These are phyloP conservation scores for Dynastes hyllus DNA, from an alignment of 2,888 invertebrate genomes.

Conservation along the genomic window DNA sequence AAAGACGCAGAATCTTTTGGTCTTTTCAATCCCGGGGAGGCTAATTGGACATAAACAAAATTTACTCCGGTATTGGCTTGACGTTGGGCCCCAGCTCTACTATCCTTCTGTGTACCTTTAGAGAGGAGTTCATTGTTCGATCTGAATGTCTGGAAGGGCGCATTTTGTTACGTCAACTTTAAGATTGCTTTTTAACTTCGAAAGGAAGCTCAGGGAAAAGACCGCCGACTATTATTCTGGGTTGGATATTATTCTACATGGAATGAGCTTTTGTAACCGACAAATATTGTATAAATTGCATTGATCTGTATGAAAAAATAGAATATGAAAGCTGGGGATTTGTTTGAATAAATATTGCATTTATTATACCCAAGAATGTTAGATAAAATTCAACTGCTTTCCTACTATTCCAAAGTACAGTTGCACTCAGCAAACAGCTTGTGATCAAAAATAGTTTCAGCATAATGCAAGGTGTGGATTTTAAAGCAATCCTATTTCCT, in stretches of 20 bases:
- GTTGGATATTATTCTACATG: slow-evolving; percentile 28
- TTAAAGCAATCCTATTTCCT: too few species aligned
- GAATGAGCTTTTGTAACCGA: slow-evolving; percentile 7
- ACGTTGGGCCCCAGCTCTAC: background rate
- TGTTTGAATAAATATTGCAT: too few species aligned
- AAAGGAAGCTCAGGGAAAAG: background rate
- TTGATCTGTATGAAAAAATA: background rate
- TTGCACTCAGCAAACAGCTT: too few species aligned
- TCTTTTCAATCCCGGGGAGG: slow-evolving; percentile 26
- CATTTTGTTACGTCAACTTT: slow-evolving; percentile 30
- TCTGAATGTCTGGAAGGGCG: background rate
- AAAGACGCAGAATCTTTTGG: slow-evolving; percentile 7
- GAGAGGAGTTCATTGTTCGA: slow-evolving; percentile 18
- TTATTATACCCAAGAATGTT: too few species aligned
- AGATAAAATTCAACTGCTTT: too few species aligned
- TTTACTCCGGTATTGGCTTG: slow-evolving; percentile 17
- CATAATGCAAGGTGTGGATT: too few species aligned
- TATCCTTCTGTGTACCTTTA: background rate
- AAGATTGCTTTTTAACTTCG: slow-evolving; percentile 2
- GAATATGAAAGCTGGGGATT: background rate
- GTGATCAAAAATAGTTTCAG: too few species aligned
- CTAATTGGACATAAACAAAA: slow-evolving; percentile 44
- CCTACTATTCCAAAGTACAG: too few species aligned
- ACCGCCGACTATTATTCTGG: slow-evolving; percentile 4
- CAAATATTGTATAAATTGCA: slow-evolving; percentile 26